Evolutionary conservation across 2,797 vertebrate species (phyloP).

Genomic region (Acanthiza pusilla): DNA sequence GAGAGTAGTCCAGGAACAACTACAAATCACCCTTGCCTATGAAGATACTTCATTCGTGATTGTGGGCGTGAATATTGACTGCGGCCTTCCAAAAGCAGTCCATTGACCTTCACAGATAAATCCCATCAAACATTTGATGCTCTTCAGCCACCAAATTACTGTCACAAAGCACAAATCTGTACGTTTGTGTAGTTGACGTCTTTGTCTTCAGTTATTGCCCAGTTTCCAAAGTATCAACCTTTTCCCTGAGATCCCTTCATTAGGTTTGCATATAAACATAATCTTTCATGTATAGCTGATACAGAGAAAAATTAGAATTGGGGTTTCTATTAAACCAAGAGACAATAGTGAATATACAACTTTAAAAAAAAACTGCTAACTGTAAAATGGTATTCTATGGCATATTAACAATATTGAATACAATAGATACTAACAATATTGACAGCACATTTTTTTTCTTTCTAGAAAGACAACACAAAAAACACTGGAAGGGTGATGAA

Average conservation of each 20-base stretch:
- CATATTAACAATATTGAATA: background rate
- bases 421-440: background rate
- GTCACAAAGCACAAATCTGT: background rate
- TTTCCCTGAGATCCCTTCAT: background rate
- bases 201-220: background rate
- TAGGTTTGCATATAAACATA: background rate
- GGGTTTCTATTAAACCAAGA: background rate
- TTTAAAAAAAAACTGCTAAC: background rate
- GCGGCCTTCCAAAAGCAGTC: background rate
- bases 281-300: background rate
- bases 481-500: background rate
- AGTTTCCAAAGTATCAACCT: background rate
- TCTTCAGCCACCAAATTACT: background rate
- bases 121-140: background rate
- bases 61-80: background rate
- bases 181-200: rapidly evolving
- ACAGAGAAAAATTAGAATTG: background rate
- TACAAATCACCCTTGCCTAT: background rate
- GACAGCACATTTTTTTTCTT: background rate
- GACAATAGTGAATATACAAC: background rate
- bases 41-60: background rate
- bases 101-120: background rate
- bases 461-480: background rate
- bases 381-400: background rate
- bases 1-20: background rate